These are phyloP conservation scores for Pseudococcus viburni DNA, from an alignment of 2,888 invertebrate species.

Conservation along the genomic window DNA sequence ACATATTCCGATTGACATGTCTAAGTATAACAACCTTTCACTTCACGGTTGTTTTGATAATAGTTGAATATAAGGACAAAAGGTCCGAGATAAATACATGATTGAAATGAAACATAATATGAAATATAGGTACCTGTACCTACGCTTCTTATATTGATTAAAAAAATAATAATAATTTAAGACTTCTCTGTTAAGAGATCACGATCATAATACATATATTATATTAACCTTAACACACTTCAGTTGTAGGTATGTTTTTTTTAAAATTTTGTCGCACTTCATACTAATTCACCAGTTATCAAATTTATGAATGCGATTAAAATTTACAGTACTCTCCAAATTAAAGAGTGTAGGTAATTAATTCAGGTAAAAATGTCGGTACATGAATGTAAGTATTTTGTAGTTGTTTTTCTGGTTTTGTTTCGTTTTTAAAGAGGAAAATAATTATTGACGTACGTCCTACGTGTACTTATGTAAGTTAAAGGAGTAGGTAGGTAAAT, in stretches of 20 bases:
- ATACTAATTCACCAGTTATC: background rate
- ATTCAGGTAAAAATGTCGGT: background rate
- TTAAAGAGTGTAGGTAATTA: background rate
- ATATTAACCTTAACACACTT: constrained; percentile 52
- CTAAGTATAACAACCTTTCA: constrained; percentile 46
- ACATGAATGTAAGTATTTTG: background rate
- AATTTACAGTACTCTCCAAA: background rate
- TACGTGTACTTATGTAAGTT: background rate
- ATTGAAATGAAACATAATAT: constrained; percentile 10
- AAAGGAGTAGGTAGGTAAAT: background rate
- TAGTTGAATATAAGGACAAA: constrained; percentile 45
- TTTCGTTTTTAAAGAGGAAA: background rate
- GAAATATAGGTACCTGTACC: background rate
- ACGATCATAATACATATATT: background rate
- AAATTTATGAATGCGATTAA: background rate
- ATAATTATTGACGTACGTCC: too few relatives aligned
- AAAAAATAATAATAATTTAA: constrained; percentile 6
- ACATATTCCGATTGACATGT: constrained; percentile 48
- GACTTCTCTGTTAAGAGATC: constrained; percentile 10
- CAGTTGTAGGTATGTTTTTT: background rate
- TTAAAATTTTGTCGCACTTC: background rate
- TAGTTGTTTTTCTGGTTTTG: background rate
- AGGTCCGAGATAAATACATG: constrained; percentile 46
- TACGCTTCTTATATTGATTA: constrained; percentile 2
- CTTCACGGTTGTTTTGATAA: constrained; percentile 41